These are phyloP conservation scores for Ptychadena robeensis DNA, from an alignment of 2,797 vertebrate species.

Conservation along the genomic window DNA sequence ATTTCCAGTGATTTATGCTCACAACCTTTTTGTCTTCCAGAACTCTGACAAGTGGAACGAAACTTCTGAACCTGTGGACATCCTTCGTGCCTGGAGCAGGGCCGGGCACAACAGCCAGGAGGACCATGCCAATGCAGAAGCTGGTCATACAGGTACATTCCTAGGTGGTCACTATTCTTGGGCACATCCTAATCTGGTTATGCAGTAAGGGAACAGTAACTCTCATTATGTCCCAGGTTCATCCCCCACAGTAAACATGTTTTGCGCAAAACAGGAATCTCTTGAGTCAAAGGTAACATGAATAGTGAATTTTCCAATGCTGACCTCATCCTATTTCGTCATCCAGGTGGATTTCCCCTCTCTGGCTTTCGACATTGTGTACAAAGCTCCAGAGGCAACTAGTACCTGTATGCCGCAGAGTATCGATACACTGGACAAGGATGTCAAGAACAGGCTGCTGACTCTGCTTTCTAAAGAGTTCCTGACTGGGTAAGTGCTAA, in stretches of 20 bases:
- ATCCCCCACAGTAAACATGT: no score
- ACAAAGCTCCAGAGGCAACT: conserved; percentile 81
- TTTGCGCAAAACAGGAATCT: no score
- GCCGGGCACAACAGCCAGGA: conserved; percentile 73
- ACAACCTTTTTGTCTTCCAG: no score
- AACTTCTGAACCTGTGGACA: conserved; percentile 88
- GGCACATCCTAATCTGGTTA: no score
- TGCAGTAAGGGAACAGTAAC: no score
- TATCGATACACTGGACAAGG: conserved; percentile 84
- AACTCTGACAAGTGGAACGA: conserved; percentile 84
- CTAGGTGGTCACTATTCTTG: no score
- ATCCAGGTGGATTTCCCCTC: conserved; percentile 91
- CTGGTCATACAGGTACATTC: conserved; percentile 87
- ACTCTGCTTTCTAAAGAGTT: conserved; percentile 85
- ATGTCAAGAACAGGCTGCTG: conserved; percentile 81
- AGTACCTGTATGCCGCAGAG: conserved; percentile 72
- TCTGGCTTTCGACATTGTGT: conserved; percentile 83
- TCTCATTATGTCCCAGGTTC: no score
- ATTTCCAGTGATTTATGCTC: no score
- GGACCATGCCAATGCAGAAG: conserved; percentile 80
- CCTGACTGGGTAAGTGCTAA: conserved; percentile 83
- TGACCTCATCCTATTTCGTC: no score
- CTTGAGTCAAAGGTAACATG: no score
- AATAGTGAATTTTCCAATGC: no score
- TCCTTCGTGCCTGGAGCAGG: conserved; percentile 72